Evolutionary conservation across 2,888 invertebrate genomes (phyloP), one percentile per base, ranked within the genome.

Genomic region (Phasia obesa): DNA sequence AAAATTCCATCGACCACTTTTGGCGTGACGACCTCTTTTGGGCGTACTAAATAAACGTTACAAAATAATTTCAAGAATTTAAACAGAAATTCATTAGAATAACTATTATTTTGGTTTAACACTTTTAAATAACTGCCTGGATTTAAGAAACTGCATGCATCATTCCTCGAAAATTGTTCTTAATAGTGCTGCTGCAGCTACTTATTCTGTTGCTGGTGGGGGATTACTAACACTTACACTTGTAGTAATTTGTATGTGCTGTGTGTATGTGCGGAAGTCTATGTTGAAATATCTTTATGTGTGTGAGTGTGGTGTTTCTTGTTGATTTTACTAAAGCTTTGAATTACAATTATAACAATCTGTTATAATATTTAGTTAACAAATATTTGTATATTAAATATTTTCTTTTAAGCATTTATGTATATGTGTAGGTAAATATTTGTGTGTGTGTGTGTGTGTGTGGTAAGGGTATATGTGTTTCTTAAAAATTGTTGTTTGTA

Each of bases 301-400:
- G 19, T 17, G 15, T 64, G 44, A 42, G 44, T 21, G 38, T 19
- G 11, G 19, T 25, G 5, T 35, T 38, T 69, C 31, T 47, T 79
- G 79, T 73, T 64, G 65, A 67, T 67, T 65, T 65, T 47, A 31
- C 19, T 44, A 60, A 73, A 60, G 35, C 53, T 74, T 74, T 74
- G 67, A 74, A 69, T 74, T 73, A 74, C 73, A 74, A 80, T 80
- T 80, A 80, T 67, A 74, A 74, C 74, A 74, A 80, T 73, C 65
- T 67, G 65, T 73, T 59, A 53, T 53, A 79, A 79, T 74, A 80
- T 80, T 80, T 80, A 67, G 73, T 47, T 49, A 60, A 55, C 47
- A 67, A 74, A 80, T 74, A 74, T 74, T 74, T 53, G 67, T 80
- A 27, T 53, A 60, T 79, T 60, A 73, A 73, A 79, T 79, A 25